Percentiles rank a stretch among this genome's conserved stretches.
Conservation (phyloP, 2,113 vertebrate species). For the Scophthalmus maximus region DNA sequence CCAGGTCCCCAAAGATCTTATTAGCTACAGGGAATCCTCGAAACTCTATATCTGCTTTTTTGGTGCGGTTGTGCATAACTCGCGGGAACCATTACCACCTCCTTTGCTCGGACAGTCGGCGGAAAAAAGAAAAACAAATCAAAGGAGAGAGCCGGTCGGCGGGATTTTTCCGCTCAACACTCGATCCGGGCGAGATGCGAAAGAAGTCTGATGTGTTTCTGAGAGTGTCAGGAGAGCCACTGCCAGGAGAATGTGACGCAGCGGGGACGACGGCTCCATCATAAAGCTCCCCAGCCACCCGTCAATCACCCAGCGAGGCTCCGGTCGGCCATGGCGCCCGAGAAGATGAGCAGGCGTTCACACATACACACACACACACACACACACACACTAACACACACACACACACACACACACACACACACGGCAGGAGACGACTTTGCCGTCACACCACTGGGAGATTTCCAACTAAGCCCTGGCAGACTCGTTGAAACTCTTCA, state of each 20-base stretch:
- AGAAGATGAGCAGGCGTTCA: slow-evolving; percentile 52
- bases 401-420: slow-evolving; percentile 7
- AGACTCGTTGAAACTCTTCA: slow-evolving; percentile 55
- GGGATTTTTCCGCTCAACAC: slow-evolving; percentile 56
- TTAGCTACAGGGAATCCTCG: neutral
- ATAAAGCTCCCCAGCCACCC: slow-evolving; percentile 72
- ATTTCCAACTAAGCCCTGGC: slow-evolving; percentile 54
- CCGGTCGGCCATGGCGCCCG: slow-evolving; percentile 45
- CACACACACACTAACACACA: slow-evolving; percentile 6
- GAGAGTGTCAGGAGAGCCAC: slow-evolving; percentile 66
- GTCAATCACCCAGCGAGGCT: slow-evolving; percentile 76
- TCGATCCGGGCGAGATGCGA: slow-evolving; percentile 56
- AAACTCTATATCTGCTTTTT: neutral
- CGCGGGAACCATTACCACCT: slow-evolving; percentile 23
- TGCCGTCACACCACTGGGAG: slow-evolving; percentile 30
- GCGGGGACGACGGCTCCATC: slow-evolving; percentile 76
- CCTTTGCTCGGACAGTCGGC: slow-evolving; percentile 11
- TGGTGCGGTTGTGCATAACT: slow-evolving; percentile 1
- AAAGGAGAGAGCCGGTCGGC: slow-evolving; percentile 1
- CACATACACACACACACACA: slow-evolving; percentile 22
- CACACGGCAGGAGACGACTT: slow-evolving; percentile 39
- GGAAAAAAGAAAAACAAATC: neutral
- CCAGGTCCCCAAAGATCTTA: slow-evolving; percentile 1
- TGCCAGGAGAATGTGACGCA: slow-evolving; percentile 68
- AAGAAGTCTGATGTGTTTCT: slow-evolving; percentile 60